A percentile compares a stretch with the other conserved stretches of the same genome.
phyloP scores from a whole-genome alignment of 2,888 invertebrate genomes.

The Nowickia ferox region DNA sequence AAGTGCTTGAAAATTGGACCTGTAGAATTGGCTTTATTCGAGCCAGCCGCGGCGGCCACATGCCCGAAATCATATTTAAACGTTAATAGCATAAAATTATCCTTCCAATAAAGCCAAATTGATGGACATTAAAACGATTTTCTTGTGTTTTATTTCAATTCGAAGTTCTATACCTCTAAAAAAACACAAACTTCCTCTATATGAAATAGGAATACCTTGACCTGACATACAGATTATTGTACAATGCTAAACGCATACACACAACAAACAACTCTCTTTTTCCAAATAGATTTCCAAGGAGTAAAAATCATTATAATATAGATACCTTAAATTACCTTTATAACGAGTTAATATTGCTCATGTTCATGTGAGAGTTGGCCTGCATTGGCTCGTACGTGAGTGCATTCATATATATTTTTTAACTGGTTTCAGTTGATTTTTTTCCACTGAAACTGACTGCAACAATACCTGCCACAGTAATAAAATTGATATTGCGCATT shows the following conservation, averaged over 20 bases:
- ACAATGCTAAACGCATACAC: conserved; percentile 5
- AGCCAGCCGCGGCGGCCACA: too few species aligned
- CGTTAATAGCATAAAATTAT: too few species aligned
- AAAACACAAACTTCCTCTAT: background rate
- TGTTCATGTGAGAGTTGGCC: background rate
- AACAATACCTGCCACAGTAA: conserved; percentile 75
- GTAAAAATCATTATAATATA: conserved; percentile 26
- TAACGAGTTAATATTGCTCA: background rate
- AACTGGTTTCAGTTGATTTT: background rate
- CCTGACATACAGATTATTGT: conserved; percentile 19
- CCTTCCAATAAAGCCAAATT: too few species aligned
- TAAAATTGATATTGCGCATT: conserved; percentile 79
- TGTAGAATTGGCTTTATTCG: too few species aligned
- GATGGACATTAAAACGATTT: too few species aligned
- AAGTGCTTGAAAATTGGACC: too few species aligned
- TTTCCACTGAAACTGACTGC: conserved; percentile 58
- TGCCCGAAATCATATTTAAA: too few species aligned
- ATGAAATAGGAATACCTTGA: background rate
- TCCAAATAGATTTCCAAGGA: conserved; percentile 1
- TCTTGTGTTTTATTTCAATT: too few species aligned
- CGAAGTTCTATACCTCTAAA: too few species aligned
- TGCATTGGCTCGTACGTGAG: background rate
- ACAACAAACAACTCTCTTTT: background rate
- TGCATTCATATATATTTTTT: background rate
- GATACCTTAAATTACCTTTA: background rate